These are phyloP conservation scores for Argyrosomus japonicus DNA, from an alignment of 2,113 vertebrate species.

Conservation along the genomic window DNA sequence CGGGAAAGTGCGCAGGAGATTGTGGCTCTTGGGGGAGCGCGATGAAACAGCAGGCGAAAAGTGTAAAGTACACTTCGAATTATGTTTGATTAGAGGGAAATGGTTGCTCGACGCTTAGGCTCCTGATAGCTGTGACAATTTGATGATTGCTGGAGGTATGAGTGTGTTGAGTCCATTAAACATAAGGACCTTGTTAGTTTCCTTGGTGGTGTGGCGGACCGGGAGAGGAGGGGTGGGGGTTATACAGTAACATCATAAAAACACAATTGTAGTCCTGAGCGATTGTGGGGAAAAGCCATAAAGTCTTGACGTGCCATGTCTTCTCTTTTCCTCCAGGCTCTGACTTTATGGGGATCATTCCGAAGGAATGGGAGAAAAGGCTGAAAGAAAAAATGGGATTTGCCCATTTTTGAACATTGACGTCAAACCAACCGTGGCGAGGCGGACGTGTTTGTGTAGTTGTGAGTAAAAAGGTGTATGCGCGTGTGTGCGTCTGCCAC, in stretches of 20 bases:
- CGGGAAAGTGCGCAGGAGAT: not conserved
- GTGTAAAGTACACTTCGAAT: constrained; percentile 50
- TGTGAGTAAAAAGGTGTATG: constrained; percentile 1
- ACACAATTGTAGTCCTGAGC: constrained; percentile 54
- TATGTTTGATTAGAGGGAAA: constrained; percentile 68
- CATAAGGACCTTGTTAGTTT: constrained; percentile 73
- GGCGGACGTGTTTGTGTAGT: constrained; percentile 16
- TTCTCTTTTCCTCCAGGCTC: constrained; percentile 51
- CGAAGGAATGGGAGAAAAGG: constrained; percentile 2
- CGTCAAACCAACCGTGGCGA: constrained; percentile 25
- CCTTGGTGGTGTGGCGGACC: constrained; percentile 12
- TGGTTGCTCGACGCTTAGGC: constrained; percentile 13
- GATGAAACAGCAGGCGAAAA: constrained; percentile 50
- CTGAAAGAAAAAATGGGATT: constrained; percentile 55
- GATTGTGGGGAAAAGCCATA: constrained; percentile 53
- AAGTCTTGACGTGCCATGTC: constrained; percentile 45
- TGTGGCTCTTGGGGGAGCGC: constrained; percentile 13
- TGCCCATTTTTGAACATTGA: constrained; percentile 19
- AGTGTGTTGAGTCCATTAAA: constrained; percentile 71
- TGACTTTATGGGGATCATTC: constrained; percentile 49
- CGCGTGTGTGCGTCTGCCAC: not conserved
- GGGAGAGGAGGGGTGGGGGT: not conserved
- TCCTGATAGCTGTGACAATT: constrained; percentile 29
- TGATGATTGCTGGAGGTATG: constrained; percentile 45
- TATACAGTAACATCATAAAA: constrained; percentile 67